Conservation (phyloP, 2,888 invertebrate genomes). For the Phyllotreta striolata region DNA sequence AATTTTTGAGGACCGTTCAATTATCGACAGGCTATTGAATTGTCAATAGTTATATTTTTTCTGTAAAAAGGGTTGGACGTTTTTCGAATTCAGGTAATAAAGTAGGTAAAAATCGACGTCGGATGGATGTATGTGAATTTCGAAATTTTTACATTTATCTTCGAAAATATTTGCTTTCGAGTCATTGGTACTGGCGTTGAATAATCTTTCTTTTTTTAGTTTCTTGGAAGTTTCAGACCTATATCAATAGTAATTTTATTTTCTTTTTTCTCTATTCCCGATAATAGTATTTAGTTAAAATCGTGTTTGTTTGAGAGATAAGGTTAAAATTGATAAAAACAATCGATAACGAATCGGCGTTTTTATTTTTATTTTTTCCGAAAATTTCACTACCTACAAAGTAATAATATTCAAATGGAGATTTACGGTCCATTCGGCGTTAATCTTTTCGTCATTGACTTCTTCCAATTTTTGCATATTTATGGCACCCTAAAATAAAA, state of each 20-base stretch:
- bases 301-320: conserved; percentile 1
- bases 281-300: conserved; percentile 10
- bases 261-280: conserved; percentile 20
- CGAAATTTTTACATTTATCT: conserved; percentile 25
- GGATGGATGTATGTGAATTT: conserved; percentile 30
- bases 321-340: conserved; percentile 13
- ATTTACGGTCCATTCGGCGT: conserved; percentile 11
- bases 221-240: conserved; percentile 29
- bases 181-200: conserved; percentile 6
- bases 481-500: conserved; percentile 31
- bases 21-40: conserved; percentile 29
- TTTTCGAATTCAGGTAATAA: conserved; percentile 36
- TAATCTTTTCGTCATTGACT: conserved; percentile 26
- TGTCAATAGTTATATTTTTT: conserved; percentile 29
- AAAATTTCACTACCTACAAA: conserved; percentile 8
- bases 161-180: conserved; percentile 34
- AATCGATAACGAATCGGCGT: conserved; percentile 30
- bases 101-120: conserved; percentile 35
- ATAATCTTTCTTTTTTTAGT: conserved; percentile 32
- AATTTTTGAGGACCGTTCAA: conserved; percentile 10
- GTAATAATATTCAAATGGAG: conserved; percentile 30
- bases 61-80: conserved; percentile 41
- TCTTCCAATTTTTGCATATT: conserved; percentile 28
- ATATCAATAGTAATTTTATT: conserved; percentile 34
- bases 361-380: background rate